These are phyloP conservation scores for Camptogramma bilineatum DNA, from an alignment of 2,888 invertebrate species.

Conservation along the genomic window DNA sequence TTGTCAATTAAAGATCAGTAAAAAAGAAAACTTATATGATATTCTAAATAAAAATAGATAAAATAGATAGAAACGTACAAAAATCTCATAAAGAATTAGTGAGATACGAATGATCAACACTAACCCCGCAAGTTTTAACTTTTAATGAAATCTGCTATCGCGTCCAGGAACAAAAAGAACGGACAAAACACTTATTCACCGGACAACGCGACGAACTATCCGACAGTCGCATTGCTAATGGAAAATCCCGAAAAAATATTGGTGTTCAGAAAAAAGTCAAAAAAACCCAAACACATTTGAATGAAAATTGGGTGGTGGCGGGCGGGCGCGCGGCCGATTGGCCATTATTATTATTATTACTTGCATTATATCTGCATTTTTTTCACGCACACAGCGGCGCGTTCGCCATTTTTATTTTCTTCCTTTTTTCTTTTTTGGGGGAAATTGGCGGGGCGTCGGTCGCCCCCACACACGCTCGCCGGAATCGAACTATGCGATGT, in stretches of 20 bases:
- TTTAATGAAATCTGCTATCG: conserved; percentile 64
- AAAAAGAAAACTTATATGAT: no score
- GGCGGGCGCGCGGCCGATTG: conserved; percentile 72
- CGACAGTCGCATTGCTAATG: conserved; percentile 78
- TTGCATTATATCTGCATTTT: conserved; percentile 84
- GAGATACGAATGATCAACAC: conserved; percentile 25
- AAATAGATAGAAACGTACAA: neutral
- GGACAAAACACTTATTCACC: conserved; percentile 63
- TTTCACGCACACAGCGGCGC: conserved; percentile 78
- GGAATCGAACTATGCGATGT: conserved; percentile 81
- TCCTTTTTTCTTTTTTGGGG: conserved; percentile 77
- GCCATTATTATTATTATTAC: conserved; percentile 85
- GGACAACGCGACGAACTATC: conserved; percentile 66
- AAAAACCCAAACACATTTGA: conserved; percentile 82
- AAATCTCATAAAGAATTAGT: conserved; percentile 21
- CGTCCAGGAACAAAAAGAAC: conserved; percentile 55
- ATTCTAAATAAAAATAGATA: no score
- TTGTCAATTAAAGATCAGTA: neutral
- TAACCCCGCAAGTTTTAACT: conserved; percentile 50
- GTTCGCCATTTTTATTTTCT: conserved; percentile 80
- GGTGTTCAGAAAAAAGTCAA: conserved; percentile 71
- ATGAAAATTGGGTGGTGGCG: conserved; percentile 82
- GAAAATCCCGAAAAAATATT: conserved; percentile 83
- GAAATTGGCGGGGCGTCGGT: conserved; percentile 65
- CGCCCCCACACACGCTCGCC: conserved; percentile 63